Percentiles rank a stretch among this genome's conserved stretches.
phyloP scores from a whole-genome alignment of 2,888 invertebrate species.

The Lymantria monacha region DNA sequence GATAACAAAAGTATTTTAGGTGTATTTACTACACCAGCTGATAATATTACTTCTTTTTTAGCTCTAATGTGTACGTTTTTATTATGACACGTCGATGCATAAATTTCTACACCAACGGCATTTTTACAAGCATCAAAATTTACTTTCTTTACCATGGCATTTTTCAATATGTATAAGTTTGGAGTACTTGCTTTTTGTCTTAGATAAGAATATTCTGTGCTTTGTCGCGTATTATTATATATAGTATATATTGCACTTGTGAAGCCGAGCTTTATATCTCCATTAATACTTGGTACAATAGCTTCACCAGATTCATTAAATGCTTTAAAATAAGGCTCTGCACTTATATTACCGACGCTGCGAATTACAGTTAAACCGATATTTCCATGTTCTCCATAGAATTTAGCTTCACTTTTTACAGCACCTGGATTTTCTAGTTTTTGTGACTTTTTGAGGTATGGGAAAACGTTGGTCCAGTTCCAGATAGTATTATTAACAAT shows the following conservation, averaged over 20 bases:
- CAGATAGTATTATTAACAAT: constrained; percentile 67
- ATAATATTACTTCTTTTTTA: constrained; percentile 46
- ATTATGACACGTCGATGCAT: constrained; percentile 7
- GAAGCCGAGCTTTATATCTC: constrained; percentile 9
- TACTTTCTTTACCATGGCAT: constrained; percentile 11
- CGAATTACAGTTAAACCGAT: constrained; percentile 2
- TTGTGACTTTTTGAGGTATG: constrained; percentile 18
- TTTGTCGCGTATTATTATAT: constrained; percentile 8
- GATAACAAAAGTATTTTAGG: constrained; percentile 56
- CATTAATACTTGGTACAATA: constrained; percentile 4
- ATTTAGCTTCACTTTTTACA: constrained; percentile 1
- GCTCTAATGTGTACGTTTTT: constrained; percentile 21
- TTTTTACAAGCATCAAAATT: constrained; percentile 18
- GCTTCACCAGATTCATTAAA: constrained; percentile 4
- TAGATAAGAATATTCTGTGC: constrained; percentile 10
- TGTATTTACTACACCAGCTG: constrained; percentile 49
- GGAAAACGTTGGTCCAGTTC: constrained; percentile 70
- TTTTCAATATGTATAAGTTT: constrained; percentile 19
- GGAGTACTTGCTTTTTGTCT: constrained; percentile 1
- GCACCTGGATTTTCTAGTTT: constrained; percentile 1
- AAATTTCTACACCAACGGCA: constrained; percentile 41
- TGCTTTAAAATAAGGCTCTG: constrained; percentile 2
- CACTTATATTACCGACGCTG: background rate
- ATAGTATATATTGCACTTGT: constrained; percentile 7
- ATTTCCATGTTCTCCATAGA: constrained; percentile 4